Base-by-base conservation (phyloP, 1,140 invertebrate genomes). In the Cyphomyrmex costatus region DNA sequence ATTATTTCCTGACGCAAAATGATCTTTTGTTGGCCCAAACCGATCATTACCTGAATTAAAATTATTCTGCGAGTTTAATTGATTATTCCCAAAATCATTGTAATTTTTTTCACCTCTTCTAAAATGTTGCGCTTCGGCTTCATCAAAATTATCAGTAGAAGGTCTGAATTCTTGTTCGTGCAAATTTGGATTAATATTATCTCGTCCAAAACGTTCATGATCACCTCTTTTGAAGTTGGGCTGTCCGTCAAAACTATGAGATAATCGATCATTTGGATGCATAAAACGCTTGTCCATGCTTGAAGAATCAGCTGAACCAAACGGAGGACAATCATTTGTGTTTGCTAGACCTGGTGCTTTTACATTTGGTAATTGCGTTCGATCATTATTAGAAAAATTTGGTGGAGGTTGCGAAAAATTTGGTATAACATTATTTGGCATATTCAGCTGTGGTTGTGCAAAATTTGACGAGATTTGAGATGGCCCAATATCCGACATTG, bases 381-480 rank as follows among this genome's bases (percentile, higher is more conserved):
- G n/a, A 58, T 90, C 68, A n/a, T 86, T 88, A n/a, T 10, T 65
- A 42, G 24, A 8, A 3, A 92, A 87, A 30, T 86, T 86, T 19
- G 91, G 88, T 0, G 93, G 91, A n/a, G 92, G 90, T 51, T 90
- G 91, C 0, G 91, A 88, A 66, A 92, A 92, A 2, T 92, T 92
- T 74, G 88, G 86, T 27, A 58, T 27, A 4, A 60, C 30, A 10
- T 82, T 86, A 42, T n/a, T 53, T 63, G 80, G 7, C 21, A 93
- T 68, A 49, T 65, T 92, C n/a, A 92, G 92, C 10, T 92, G 93
- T 73, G 94, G 92, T 60, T 91, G 93, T 21, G 91, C 42, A 33
- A 92, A 92, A 49, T 92, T 86, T 80, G 91, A 91, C 36, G 89
- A 91, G 46, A 84, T 83, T 74, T 89, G 90, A n/a, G 70, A 16